Base-by-base conservation (phyloP, 2,113 vertebrate species). In the Brienomyrus longianalis region DNA sequence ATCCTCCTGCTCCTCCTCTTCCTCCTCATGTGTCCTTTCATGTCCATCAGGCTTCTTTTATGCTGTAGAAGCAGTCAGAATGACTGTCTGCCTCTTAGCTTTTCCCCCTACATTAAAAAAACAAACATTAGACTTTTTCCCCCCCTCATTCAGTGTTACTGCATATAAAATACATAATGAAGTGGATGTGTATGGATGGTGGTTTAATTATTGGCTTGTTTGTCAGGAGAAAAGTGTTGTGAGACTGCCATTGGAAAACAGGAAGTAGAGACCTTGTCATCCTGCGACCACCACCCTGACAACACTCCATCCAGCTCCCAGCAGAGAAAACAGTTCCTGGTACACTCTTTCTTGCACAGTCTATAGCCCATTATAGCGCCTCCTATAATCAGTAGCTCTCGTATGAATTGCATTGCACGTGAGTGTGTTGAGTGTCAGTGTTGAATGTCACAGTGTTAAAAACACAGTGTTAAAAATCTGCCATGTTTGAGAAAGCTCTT, bases 151-250 rank as follows among this genome's bases (percentile, higher is more conserved):
- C 45, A 43, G 2, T 84, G 39, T 84, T 87, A 35, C 8, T 86
- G 9, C 2, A 7, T 50, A 39, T 39, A 56, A 17, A 51, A 13
- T 54, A 19, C 17, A 56, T 35, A 39, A 88, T 77, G 51, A 88
- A 15, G 15, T 91, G 85, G 39, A 27, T 62, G 83, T 13, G 90
- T 89, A 27, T 89, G 51, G 66, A 56, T 35, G 74, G 50, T 48
- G 8, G 39, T 15, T 70, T 51, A 54, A 89, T 88, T 91, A 84
- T n/a, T 93, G 31, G 88, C 39, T 88, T 87, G 15, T 86, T 90
- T 92, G 88, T 52, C 70, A 96, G 96, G 90, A 88, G 95, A 96
- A 90, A 93, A 94, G 94, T 93, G 94, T 56, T 91, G 88, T n/a
- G 95, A 95, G 89, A 88, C 88, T n/a, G 89, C 80, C 66, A 88